Evolutionary conservation across 2,797 vertebrate species (phyloP), one percentile per base, ranked within the genome.

Genomic region (Chelmon rostratus): DNA sequence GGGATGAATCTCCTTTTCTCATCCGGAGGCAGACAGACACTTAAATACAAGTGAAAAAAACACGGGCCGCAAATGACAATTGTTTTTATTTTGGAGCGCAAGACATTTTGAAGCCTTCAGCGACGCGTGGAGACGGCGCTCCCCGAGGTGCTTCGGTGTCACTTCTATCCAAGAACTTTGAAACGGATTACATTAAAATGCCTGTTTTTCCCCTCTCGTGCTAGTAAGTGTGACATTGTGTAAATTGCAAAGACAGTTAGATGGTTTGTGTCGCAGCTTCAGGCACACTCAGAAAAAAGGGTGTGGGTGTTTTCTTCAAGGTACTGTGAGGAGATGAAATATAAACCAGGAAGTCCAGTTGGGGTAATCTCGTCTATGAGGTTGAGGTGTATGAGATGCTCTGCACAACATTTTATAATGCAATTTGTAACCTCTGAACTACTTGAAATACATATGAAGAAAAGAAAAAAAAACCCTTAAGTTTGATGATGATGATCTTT

Each of bases 1-100:
- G 50, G 74, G 79, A 54, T 0, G 40, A 58, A 37, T 76, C 49
- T 76, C 61, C 49, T 54, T 61, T 37, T 84, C 70, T 65, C 46
- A 65, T 38, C 64, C 70, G 0, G 56, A 69, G n/a, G 50, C 71
- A 74, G 62, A 74, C 71, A 83, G 68, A 78, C 79, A 75, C 57
- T 68, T 71, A 47, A 44, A 75, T 0, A 58, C n/a, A 12, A 75
- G 52, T 15, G 25, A 11, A 50, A 11, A 50, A 46, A 46, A 37
- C 4, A 47, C 5, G 38, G 13, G 33, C 18, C 37, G 47, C 58
- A 28, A 66, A 69, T 9, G 8, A 63, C 61, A 62, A 44, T 50
- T 78, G 68, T 78, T 58, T 69, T 73, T 67, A 40, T 80, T 54
- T 49, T 33, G 28, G 61, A 73, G 16, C 16, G 23, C 2, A 31